phyloP scores from a whole-genome alignment of 2,888 invertebrate species.

The Protonemura montana region DNA sequence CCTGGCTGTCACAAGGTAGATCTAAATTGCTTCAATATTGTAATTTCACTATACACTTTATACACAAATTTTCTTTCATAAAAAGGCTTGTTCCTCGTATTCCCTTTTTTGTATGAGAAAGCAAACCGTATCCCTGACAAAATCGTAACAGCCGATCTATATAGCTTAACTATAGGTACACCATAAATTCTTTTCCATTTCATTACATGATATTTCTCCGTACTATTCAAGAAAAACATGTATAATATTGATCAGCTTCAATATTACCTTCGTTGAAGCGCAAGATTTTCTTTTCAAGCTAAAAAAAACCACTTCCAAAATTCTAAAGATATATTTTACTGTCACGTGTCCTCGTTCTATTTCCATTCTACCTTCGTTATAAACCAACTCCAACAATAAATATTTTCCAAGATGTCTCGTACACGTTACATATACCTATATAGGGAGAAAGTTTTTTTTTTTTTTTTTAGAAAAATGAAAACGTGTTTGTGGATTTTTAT shows the following conservation, averaged over 20 bases:
- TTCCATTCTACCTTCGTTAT: slow-evolving; percentile 7
- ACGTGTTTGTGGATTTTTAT: background rate
- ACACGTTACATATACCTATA: background rate
- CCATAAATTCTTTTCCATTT: background rate
- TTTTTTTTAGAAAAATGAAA: background rate
- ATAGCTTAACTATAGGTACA: background rate
- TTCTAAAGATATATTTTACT: background rate
- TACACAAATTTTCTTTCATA: background rate
- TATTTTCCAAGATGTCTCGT: background rate
- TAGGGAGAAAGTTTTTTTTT: no score
- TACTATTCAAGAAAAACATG: background rate
- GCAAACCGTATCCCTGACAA: background rate
- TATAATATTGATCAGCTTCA: background rate
- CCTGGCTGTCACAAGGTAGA: background rate
- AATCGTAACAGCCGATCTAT: background rate
- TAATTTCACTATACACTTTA: background rate
- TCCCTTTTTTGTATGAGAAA: background rate
- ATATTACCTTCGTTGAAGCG: background rate
- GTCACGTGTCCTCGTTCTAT: background rate
- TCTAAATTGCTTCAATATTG: background rate
- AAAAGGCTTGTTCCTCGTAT: background rate
- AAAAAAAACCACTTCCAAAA: background rate
- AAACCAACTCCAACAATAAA: background rate
- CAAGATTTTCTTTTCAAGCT: background rate
- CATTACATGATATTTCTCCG: background rate